A percentile compares a stretch with the other conserved stretches of the same genome.
These are phyloP conservation scores for Drosophila watanabei DNA, from an alignment of 1,140 invertebrate genomes.

Conservation along the genomic window DNA sequence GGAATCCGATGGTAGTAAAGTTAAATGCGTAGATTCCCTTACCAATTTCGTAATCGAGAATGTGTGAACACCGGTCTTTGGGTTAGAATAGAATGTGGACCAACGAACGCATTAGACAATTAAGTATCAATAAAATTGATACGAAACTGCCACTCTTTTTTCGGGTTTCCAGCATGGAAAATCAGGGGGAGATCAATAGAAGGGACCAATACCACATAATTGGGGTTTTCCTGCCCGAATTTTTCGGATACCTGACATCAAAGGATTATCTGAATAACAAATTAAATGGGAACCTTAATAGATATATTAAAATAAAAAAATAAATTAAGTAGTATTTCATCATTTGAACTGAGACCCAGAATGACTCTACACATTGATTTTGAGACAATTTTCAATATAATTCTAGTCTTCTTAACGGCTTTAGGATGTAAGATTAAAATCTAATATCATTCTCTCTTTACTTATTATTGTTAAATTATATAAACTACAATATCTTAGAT, in stretches of 20 bases:
- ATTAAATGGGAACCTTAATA: neutral
- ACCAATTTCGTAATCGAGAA: conserved; percentile 59
- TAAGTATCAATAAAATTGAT: conserved; percentile 48
- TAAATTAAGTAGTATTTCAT: neutral
- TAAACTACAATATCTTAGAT: neutral
- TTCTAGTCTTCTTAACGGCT: neutral
- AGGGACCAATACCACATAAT: conserved; percentile 10
- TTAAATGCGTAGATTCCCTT: conserved; percentile 5
- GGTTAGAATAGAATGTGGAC: conserved; percentile 13
- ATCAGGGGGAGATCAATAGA: neutral
- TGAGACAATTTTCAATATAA: neutral
- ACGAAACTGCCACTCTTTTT: conserved; percentile 17
- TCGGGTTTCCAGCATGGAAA: conserved; percentile 8
- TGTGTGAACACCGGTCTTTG: conserved; percentile 54
- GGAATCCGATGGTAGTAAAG: conserved; percentile 23
- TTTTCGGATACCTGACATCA: conserved; percentile 6
- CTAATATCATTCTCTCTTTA: neutral
- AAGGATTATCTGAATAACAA: conserved; percentile 12
- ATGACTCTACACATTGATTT: neutral
- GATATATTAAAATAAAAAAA: neutral
- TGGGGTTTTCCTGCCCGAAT: conserved; percentile 29
- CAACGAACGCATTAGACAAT: conserved; percentile 34
- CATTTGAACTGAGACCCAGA: neutral
- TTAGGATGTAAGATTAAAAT: neutral
- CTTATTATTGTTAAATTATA: neutral